A percentile compares a stretch with the other conserved stretches of the same genome.
phyloP scores from a whole-genome alignment of 2,888 invertebrate species.

The Eudasyphora cyanicolor region DNA sequence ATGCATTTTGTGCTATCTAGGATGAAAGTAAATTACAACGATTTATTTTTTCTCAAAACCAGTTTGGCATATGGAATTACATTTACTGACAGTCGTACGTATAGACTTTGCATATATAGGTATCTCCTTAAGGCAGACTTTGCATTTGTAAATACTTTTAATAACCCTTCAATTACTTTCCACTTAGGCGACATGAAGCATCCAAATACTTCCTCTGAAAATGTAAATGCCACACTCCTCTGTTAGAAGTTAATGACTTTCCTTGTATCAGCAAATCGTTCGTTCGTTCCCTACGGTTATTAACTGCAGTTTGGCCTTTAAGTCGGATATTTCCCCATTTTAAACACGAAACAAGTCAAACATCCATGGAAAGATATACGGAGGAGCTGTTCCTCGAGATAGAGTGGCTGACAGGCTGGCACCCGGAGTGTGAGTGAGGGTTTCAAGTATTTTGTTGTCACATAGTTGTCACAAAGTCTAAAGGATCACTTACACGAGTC shows the following conservation, averaged over 20 bases:
- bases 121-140: too few relatives aligned
- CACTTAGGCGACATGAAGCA: background rate
- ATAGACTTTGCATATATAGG: too few relatives aligned
- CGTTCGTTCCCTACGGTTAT: background rate
- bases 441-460: constrained; percentile 59
- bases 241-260: background rate
- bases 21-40: too few relatives aligned
- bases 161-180: background rate
- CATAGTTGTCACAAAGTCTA: constrained; percentile 61
- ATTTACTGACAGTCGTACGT: too few relatives aligned
- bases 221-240: too few relatives aligned
- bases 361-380: background rate
- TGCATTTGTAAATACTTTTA: background rate
- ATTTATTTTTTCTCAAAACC: too few relatives aligned
- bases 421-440: background rate
- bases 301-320: constrained; percentile 14
- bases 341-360: background rate
- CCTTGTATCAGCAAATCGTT: background rate
- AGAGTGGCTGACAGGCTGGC: background rate
- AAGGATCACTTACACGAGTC: constrained; percentile 60
- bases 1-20: too few relatives aligned
- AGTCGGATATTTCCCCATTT: background rate
- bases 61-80: too few relatives aligned
- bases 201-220: background rate
- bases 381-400: background rate